Percentiles rank a stretch among this genome's conserved stretches.
phyloP scores from a whole-genome alignment of 2,113 vertebrate species.

The Neotoma lepida region DNA sequence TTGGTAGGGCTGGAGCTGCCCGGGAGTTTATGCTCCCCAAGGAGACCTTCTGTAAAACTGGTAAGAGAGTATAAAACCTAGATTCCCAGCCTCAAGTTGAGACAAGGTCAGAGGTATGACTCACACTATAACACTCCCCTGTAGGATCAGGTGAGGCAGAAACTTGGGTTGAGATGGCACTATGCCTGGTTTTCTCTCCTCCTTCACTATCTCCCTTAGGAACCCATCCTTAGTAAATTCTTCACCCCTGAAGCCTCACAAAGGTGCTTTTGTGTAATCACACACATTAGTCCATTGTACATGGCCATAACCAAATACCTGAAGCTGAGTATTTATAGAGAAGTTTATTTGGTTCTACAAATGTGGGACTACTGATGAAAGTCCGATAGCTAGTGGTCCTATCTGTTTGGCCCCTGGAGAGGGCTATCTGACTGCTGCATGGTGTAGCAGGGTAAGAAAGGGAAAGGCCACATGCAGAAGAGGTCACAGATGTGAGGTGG shows the following conservation, averaged over 20 bases:
- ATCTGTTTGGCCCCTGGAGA: background rate
- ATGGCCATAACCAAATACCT: background rate
- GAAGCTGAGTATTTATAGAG: background rate
- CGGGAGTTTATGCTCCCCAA: background rate
- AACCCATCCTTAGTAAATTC: background rate
- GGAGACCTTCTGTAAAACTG: slow-evolving; percentile 33
- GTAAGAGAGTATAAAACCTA: background rate
- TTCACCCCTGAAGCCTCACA: background rate
- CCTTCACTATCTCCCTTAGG: background rate
- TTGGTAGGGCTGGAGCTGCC: background rate
- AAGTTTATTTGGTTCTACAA: background rate
- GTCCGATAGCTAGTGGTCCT: background rate
- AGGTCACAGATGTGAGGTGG: background rate
- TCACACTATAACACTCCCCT: background rate
- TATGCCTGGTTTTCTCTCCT: background rate
- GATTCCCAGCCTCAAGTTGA: background rate
- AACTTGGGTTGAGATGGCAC: background rate
- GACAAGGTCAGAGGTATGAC: background rate
- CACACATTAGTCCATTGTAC: background rate
- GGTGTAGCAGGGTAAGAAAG: background rate
- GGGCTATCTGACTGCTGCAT: background rate
- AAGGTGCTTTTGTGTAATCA: background rate
- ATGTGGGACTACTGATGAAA: background rate
- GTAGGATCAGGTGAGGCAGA: background rate
- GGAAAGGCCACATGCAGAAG: background rate